A percentile compares a stretch with the other conserved stretches of the same genome.
These are phyloP conservation scores for Hypercompe scribonia DNA, from an alignment of 2,888 invertebrate genomes.

Conservation along the genomic window DNA sequence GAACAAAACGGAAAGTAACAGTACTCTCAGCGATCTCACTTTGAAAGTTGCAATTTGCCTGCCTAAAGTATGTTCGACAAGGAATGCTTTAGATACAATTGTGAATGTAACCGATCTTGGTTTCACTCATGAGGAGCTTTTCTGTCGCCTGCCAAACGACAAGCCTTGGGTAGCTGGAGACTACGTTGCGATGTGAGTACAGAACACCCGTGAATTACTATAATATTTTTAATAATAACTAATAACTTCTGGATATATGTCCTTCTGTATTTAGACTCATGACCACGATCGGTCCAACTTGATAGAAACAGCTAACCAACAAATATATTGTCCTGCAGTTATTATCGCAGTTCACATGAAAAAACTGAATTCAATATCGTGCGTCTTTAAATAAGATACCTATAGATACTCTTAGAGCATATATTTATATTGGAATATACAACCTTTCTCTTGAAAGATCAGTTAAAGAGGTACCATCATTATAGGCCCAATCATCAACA, in stretches of 20 bases:
- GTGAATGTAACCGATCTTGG: slow-evolving; percentile 53
- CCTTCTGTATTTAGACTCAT: neutral
- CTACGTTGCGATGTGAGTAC: slow-evolving; percentile 73
- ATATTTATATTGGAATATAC: no score
- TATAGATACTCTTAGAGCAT: no score
- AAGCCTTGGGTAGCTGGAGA: slow-evolving; percentile 75
- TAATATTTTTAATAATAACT: neutral
- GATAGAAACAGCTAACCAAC: neutral
- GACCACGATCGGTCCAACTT: neutral
- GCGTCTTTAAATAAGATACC: neutral
- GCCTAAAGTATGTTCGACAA: slow-evolving; percentile 69
- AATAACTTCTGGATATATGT: neutral
- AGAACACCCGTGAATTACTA: neutral
- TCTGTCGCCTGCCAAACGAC: slow-evolving; percentile 72
- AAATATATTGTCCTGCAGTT: neutral
- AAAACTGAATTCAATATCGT: neutral
- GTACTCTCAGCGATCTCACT: slow-evolving; percentile 25
- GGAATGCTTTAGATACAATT: slow-evolving; percentile 58
- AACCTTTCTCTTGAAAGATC: no score
- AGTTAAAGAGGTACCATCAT: no score
- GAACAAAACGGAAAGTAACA: no score
- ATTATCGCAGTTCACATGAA: no score
- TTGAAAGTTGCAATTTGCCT: slow-evolving; percentile 67
- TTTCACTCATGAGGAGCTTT: slow-evolving; percentile 59
- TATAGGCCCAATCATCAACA: no score